Base-by-base conservation (phyloP, 2,888 invertebrate genomes). In the Cheilosia variabilis region DNA sequence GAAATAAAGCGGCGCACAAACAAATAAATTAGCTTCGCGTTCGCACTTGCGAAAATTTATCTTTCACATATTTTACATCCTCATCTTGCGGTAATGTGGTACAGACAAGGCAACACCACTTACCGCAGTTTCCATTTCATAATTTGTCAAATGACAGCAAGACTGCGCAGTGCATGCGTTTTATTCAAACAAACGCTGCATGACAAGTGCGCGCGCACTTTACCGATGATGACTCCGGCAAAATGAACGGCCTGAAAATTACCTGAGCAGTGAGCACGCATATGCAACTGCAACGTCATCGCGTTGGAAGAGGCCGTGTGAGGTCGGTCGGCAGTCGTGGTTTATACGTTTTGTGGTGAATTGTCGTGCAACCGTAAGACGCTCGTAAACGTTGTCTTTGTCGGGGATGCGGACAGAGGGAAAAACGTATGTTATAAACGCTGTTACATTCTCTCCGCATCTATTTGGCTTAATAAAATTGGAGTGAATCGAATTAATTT, bases 241-340 rank as follows among this genome's bases (percentile, higher is more conserved):
- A 73, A 65, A 75, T 82, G 27, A 77, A 66, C 55, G 43, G 41
- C 31, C 55, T 62, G 55, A 41, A 82, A 77, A 82, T 82, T 66
- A 47, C 76, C 65, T 65, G 27, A 6, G 27, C 27, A 27, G 60
- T 15, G 31, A 31, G 77, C 82, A 82, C 77, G 77, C 82, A 82
- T 76, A 34, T 60, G 76, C 81, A 81, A 68, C 34, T 60, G 71
- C 82, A 77, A 69, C 57, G 72, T 66, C 69, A 82, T 66, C 58
- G 53, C 66, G 37, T 72, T 73, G 68, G 52, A 72, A 43, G 34
- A 66, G 41, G 60, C 45, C 22, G 45, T 71, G 62, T 50, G 77
- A 43, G 62, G 52, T 45, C 45, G 55, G 55, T 41, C 41, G 55
- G 27, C 60, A 71, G 60, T 65, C 75, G 65, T 81, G 81, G 45